Evolutionary conservation across 2,113 vertebrate species (phyloP).

Genomic region (Conger conger): DNA sequence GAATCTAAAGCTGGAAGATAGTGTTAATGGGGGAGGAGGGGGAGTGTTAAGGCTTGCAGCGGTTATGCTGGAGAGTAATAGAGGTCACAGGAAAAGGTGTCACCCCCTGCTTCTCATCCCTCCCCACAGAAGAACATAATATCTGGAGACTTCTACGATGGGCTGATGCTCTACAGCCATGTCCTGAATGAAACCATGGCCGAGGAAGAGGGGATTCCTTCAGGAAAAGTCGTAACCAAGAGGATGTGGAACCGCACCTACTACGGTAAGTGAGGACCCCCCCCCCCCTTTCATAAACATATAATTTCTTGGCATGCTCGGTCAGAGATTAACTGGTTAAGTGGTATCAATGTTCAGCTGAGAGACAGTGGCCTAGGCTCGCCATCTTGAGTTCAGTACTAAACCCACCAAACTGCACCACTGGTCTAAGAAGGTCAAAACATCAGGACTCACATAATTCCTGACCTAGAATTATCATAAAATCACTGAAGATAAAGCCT

Average conservation of each 20-base stretch:
- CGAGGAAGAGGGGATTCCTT: constrained; percentile 65
- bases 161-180: constrained; percentile 84
- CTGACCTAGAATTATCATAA: neutral
- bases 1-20: too few relatives aligned
- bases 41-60: neutral
- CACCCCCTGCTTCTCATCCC: neutral
- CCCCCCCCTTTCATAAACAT: neutral
- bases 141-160: constrained; percentile 91
- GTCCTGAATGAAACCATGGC: constrained; percentile 85
- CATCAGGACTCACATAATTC: neutral
- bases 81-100: neutral
- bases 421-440: neutral
- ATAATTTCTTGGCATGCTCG: neutral
- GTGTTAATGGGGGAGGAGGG: neutral
- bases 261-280: constrained; percentile 69
- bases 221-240: constrained; percentile 73
- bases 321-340: neutral
- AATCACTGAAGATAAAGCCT: neutral
- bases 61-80: too few relatives aligned
- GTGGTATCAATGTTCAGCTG: neutral
- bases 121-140: constrained; percentile 90
- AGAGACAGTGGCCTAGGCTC: neutral
- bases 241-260: constrained; percentile 91
- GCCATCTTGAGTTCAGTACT: neutral
- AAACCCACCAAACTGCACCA: neutral